Percentiles rank a stretch among this genome's conserved stretches.
These are phyloP conservation scores for Motacilla tschutschensis DNA, from an alignment of 2,113 vertebrate genomes.

Conservation along the genomic window DNA sequence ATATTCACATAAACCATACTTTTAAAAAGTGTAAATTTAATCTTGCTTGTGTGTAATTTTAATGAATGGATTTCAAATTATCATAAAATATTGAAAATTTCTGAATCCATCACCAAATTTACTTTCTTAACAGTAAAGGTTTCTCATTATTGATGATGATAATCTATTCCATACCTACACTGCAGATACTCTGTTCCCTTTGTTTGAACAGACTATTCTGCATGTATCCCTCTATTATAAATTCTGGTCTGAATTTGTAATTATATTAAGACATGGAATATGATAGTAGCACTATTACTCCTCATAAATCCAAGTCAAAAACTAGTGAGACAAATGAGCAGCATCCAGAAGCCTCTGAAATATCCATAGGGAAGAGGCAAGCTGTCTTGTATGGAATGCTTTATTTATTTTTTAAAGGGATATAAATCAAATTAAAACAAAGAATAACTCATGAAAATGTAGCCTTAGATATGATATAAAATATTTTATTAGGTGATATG, in stretches of 20 bases:
- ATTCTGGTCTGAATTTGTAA: not conserved
- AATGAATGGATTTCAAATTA: not conserved
- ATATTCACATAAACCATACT: not conserved
- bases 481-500: not conserved
- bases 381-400: not conserved
- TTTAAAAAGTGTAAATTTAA: not conserved
- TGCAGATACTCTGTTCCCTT: not conserved
- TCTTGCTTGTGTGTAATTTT: not conserved
- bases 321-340: not conserved
- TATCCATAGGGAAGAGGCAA: not conserved
- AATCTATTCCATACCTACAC: not conserved
- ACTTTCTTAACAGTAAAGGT: not conserved
- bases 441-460: not conserved
- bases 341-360: constrained; percentile 18
- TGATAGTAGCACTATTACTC: not conserved
- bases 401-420: not conserved
- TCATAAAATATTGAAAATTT: not conserved
- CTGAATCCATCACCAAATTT: not conserved
- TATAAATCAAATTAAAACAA: constrained; percentile 7
- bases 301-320: not conserved
- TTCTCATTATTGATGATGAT: not conserved
- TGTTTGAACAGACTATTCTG: not conserved
- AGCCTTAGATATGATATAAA: not conserved
- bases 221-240: not conserved
- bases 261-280: not conserved